A percentile compares a stretch with the other conserved stretches of the same genome.
phyloP scores from a whole-genome alignment of 2,888 invertebrate genomes.

The Bembecia ichneumoniformis region DNA sequence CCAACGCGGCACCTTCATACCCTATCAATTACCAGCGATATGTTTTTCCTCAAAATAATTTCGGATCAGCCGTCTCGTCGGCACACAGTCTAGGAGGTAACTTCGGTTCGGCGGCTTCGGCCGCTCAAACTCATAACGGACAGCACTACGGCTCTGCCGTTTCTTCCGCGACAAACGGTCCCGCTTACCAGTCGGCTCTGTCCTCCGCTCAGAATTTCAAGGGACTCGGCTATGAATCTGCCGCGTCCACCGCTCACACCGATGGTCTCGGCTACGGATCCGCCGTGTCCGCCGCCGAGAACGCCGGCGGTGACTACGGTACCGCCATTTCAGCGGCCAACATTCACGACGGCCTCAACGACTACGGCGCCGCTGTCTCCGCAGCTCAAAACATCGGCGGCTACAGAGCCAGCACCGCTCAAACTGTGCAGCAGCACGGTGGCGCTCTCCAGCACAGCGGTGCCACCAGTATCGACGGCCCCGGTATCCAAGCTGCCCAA shows the following conservation, averaged over 20 bases:
- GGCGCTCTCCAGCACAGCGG: constrained; percentile 33
- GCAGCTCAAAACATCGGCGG: constrained; percentile 34
- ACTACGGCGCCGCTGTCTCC: constrained; percentile 33
- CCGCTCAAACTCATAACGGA: constrained; percentile 35
- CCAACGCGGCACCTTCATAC: constrained; percentile 28
- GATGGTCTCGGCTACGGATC: constrained; percentile 29
- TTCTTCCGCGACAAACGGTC: constrained; percentile 21
- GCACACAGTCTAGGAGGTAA: constrained; percentile 37
- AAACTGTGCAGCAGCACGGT: constrained; percentile 36
- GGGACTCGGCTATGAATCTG: constrained; percentile 19
- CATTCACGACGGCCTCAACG: constrained; percentile 21
- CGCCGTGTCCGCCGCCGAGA: constrained; percentile 33
- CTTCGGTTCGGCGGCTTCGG: constrained; percentile 31
- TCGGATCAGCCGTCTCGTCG: constrained; percentile 26
- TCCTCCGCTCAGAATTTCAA: constrained; percentile 27
- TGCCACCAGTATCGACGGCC: constrained; percentile 43
- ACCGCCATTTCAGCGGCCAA: constrained; percentile 33
- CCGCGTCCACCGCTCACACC: constrained; percentile 18
- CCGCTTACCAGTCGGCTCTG: constrained; percentile 23
- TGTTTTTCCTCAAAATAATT: constrained; percentile 12
- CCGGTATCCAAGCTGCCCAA: constrained; percentile 43
- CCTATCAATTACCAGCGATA: constrained; percentile 12
- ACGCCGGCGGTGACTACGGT: constrained; percentile 20
- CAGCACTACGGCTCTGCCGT: constrained; percentile 24
- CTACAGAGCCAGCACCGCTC: constrained; percentile 39